phyloP scores from a whole-genome alignment of 2,888 invertebrate genomes.

The Brachylomia viminalis region DNA sequence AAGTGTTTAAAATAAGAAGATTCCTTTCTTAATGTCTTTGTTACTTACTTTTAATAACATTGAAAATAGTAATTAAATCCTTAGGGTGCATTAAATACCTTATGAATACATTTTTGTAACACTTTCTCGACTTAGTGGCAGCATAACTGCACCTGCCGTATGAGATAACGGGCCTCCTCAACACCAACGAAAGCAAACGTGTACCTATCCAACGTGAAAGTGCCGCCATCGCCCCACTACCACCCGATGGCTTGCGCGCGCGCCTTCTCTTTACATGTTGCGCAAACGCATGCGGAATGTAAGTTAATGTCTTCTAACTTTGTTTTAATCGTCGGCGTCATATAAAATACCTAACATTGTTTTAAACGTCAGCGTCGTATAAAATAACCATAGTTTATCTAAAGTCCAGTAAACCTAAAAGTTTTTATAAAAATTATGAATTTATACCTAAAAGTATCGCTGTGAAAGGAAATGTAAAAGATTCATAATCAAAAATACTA shows the following conservation, averaged over 20 bases:
- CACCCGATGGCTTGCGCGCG: constrained; percentile 63
- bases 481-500: not conserved
- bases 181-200: constrained; percentile 89
- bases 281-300: constrained; percentile 85
- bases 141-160: constrained; percentile 87
- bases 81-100: constrained; percentile 80
- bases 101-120: constrained; percentile 83
- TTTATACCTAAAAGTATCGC: not conserved
- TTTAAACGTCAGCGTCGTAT: no score
- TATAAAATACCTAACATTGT: constrained; percentile 33
- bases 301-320: constrained; percentile 73
- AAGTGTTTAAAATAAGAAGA: constrained; percentile 29
- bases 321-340: constrained; percentile 39
- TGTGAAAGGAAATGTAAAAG: not conserved
- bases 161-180: constrained; percentile 86
- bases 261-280: constrained; percentile 87
- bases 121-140: constrained; percentile 84
- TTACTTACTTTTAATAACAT: constrained; percentile 38
- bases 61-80: constrained; percentile 55
- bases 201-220: constrained; percentile 86
- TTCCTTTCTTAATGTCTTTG: constrained; percentile 27
- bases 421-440: not conserved
- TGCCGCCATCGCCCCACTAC: constrained; percentile 75
- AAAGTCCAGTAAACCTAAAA: not conserved
- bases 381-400: not conserved